A percentile compares a stretch with the other conserved stretches of the same genome.
Conservation (phyloP, 2,797 vertebrate genomes). For the Danio choprae region DNA sequence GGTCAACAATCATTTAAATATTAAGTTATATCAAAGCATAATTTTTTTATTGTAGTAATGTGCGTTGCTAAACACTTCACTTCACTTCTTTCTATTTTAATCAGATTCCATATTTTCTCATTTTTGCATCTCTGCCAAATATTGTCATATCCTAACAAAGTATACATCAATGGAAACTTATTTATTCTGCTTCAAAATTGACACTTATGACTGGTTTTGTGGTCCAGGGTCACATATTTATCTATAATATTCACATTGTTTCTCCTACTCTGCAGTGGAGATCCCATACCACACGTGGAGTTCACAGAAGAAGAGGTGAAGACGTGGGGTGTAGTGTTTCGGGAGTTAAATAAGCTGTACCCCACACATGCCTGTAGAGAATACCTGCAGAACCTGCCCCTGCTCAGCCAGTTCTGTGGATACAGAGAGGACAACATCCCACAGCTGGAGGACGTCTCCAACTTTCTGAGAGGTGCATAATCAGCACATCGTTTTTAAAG, state of each 20-base stretch:
- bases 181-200: no score
- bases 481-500: not conserved
- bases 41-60: no score
- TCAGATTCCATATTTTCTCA: no score
- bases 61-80: no score
- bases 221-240: no score
- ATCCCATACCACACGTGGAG: constrained; percentile 88
- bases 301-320: constrained; percentile 96
- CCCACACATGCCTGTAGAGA: constrained; percentile 94
- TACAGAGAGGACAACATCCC: constrained; percentile 97
- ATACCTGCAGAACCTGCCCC: constrained; percentile 93
- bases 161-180: no score
- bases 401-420: constrained; percentile 91
- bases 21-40: no score
- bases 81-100: no score
- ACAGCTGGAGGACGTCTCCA: constrained; percentile 95
- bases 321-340: constrained; percentile 95
- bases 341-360: constrained; percentile 94
- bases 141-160: no score
- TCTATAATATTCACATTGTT: not conserved
- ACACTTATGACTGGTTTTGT: no score
- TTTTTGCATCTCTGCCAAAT: no score
- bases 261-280: constrained; percentile 77
- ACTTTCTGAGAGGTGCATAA: constrained; percentile 88
- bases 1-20: no score